These are phyloP conservation scores for Eupeodes luniger DNA, from an alignment of 2,888 invertebrate species.

Conservation along the genomic window DNA sequence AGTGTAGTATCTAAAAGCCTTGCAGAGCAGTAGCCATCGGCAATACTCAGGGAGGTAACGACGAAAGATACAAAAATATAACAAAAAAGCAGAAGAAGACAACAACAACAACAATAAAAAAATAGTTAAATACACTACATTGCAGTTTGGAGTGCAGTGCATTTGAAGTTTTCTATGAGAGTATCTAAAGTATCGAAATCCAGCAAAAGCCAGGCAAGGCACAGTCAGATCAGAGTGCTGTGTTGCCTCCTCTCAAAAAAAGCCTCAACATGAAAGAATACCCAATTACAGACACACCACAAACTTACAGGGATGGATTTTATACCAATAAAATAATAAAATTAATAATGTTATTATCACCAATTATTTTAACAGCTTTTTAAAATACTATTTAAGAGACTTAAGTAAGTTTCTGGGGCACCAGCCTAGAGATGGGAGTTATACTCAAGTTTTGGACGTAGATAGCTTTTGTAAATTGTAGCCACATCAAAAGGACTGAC, in stretches of 20 bases:
- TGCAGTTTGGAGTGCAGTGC: slow-evolving; percentile 37
- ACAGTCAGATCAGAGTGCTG: neutral
- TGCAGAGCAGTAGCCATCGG: slow-evolving; percentile 38
- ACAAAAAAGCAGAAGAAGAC: neutral
- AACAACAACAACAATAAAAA: neutral
- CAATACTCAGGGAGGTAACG: slow-evolving; percentile 34
- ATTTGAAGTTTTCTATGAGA: slow-evolving; percentile 64
- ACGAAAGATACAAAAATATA: slow-evolving; percentile 21
- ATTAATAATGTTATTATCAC: no score
- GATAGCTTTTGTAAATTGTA: no score
- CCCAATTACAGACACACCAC: slow-evolving; percentile 50
- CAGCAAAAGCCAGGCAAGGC: slow-evolving; percentile 17
- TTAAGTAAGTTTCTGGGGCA: no score
- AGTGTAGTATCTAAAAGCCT: slow-evolving; percentile 36
- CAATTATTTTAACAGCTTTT: no score
- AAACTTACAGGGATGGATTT: slow-evolving; percentile 1
- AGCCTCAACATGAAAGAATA: slow-evolving; percentile 73
- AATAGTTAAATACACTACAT: slow-evolving; percentile 46
- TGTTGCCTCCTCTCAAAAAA: slow-evolving; percentile 67
- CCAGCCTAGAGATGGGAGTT: no score
- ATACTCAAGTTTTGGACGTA: no score
- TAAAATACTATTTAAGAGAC: no score
- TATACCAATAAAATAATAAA: neutral
- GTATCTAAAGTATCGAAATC: slow-evolving; percentile 41
- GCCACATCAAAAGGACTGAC: no score